Evolutionary conservation across 2,888 invertebrate species (phyloP).

Genomic region (Sphaeridia pumilis): DNA sequence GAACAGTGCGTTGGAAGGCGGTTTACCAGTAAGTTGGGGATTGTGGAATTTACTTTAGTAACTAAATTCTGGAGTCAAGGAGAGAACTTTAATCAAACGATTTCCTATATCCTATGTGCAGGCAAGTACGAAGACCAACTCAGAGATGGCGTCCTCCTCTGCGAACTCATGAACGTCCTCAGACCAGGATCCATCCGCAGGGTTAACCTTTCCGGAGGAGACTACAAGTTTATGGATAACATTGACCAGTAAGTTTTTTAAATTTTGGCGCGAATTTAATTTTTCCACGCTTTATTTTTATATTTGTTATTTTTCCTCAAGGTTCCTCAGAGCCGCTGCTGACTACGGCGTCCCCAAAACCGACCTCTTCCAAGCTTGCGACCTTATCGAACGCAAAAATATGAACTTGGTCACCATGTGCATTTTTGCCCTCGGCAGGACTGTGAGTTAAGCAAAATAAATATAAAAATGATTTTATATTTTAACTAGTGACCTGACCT

Average conservation of each 20-base stretch:
- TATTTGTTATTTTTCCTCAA: no score
- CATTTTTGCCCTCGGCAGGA: constrained; percentile 75
- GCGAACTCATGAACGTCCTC: constrained; percentile 79
- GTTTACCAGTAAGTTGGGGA: constrained; percentile 12
- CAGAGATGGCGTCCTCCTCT: constrained; percentile 70
- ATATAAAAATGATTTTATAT: neutral
- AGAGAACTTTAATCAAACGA: neutral
- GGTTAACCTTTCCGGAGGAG: constrained; percentile 71
- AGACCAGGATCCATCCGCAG: constrained; percentile 71
- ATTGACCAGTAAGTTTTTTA: constrained; percentile 62
- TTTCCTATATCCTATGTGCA: constrained; percentile 1
- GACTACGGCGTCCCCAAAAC: constrained; percentile 73
- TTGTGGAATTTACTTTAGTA: no score
- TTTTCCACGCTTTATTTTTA: neutral
- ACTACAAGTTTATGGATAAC: constrained; percentile 95
- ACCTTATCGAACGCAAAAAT: constrained; percentile 82
- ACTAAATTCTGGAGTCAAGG: no score
- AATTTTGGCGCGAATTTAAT: neutral
- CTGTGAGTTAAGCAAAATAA: constrained; percentile 44
- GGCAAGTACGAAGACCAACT: constrained; percentile 60
- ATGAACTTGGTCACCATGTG: constrained; percentile 76
- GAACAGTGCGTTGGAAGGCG: constrained; percentile 66
- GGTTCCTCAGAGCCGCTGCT: constrained; percentile 69
- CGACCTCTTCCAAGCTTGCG: constrained; percentile 82
- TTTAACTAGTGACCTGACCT: neutral